Conservation (phyloP, 2,113 vertebrate genomes). For the Tonatia bakeri region DNA sequence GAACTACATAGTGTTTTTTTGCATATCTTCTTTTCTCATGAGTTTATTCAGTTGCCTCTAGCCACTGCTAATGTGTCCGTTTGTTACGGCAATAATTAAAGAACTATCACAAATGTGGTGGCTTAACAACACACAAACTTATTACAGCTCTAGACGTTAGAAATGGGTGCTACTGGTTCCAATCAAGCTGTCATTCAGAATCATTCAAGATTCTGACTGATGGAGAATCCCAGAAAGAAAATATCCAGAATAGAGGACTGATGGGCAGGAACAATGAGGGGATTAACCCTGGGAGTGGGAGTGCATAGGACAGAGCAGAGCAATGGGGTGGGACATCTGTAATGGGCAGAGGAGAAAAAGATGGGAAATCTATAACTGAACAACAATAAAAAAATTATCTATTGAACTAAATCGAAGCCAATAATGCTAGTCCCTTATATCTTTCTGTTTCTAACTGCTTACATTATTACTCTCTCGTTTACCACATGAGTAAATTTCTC, state of each 20-base stretch:
- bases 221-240: too few relatives aligned
- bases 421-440: not conserved
- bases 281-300: too few relatives aligned
- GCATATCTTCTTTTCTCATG: not conserved
- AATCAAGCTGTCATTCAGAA: too few relatives aligned
- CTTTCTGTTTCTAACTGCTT: not conserved
- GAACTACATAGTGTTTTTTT: not conserved
- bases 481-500: not conserved
- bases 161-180: not conserved
- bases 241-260: too few relatives aligned
- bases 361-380: too few relatives aligned
- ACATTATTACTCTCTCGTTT: not conserved
- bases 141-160: not conserved
- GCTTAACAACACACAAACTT: not conserved
- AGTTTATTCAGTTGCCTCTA: not conserved
- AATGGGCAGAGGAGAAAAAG: too few relatives aligned
- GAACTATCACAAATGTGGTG: not conserved
- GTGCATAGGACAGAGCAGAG: too few relatives aligned
- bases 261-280: too few relatives aligned
- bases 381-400: not conserved
- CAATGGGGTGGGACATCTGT: too few relatives aligned
- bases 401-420: not conserved
- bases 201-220: too few relatives aligned
- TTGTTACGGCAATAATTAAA: not conserved
- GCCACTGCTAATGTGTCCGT: not conserved